Conservation (phyloP, 2,113 vertebrate genomes). For the Engraulis encrasicolus region DNA sequence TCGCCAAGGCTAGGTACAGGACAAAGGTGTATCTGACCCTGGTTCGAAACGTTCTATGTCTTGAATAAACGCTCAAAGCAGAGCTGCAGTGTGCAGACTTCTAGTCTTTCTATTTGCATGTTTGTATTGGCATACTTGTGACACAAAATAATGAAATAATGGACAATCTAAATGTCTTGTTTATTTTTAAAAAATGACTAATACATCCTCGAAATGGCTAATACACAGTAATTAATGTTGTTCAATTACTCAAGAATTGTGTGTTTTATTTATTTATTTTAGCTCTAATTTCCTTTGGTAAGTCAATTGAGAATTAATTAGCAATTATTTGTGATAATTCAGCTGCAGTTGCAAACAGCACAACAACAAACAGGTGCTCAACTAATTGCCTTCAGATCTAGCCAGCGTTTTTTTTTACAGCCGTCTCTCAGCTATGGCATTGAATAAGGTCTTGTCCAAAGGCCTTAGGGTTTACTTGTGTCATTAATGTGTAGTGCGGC, state of each 20-base stretch:
- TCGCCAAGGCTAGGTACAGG: too few relatives aligned
- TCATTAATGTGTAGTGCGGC: too few relatives aligned
- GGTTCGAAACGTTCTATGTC: too few relatives aligned
- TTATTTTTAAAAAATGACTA: background rate
- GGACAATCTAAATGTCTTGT: background rate
- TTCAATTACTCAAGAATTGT: background rate
- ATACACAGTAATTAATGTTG: conserved; percentile 1
- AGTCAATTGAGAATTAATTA: background rate
- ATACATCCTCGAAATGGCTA: background rate
- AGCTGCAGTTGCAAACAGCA: background rate
- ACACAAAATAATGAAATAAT: background rate
- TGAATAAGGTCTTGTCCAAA: background rate
- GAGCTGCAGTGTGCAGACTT: too few relatives aligned
- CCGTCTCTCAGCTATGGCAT: background rate
- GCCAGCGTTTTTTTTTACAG: background rate
- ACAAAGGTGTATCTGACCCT: too few relatives aligned
- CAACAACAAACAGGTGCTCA: background rate
- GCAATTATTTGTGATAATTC: background rate
- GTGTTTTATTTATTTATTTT: background rate
- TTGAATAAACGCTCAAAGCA: too few relatives aligned
- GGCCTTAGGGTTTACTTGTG: background rate
- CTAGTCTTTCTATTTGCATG: too few relatives aligned
- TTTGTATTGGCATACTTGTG: background rate
- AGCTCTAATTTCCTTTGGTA: background rate
- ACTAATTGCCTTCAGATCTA: background rate